Percentiles rank a stretch among this genome's conserved stretches.
phyloP scores from a whole-genome alignment of 2,113 vertebrate species.

The Mustelus asterias region DNA sequence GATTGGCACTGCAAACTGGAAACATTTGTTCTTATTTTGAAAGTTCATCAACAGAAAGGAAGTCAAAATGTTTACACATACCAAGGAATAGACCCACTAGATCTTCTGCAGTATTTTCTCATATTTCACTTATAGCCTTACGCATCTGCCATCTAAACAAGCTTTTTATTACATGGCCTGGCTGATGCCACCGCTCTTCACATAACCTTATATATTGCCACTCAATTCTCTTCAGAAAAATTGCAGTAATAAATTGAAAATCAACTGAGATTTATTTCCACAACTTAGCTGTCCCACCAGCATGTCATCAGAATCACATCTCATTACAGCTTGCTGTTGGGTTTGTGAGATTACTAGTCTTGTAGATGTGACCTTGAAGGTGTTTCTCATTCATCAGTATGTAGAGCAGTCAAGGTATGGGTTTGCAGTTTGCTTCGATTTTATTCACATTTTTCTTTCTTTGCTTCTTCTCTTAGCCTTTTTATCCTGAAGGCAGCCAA shows the following conservation, averaged over 20 bases:
- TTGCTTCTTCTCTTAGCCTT: not conserved
- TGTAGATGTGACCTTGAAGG: not conserved
- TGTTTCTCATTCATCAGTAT: not conserved
- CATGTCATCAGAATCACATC: not conserved
- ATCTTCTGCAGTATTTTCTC: not conserved
- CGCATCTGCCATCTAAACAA: not conserved
- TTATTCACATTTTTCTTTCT: not conserved
- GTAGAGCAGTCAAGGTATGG: not conserved
- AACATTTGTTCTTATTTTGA: not conserved
- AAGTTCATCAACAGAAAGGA: not conserved
- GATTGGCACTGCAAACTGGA: not conserved
- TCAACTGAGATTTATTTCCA: slow-evolving; percentile 1
- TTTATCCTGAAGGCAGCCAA: not conserved
- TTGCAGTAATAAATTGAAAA: not conserved
- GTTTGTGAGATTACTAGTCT: not conserved
- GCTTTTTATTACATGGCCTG: not conserved
- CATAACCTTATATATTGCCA: not conserved
- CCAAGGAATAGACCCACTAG: not conserved
- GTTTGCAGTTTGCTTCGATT: not conserved
- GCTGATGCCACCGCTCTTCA: not conserved
- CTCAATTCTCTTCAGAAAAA: not conserved
- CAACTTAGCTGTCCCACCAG: not conserved
- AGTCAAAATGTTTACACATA: not conserved
- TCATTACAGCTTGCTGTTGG: not conserved
- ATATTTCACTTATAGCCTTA: not conserved